Percentiles rank a stretch among this genome's conserved stretches.
phyloP scores from a whole-genome alignment of 2,113 vertebrate genomes.

The Leptodactylus fuscus region DNA sequence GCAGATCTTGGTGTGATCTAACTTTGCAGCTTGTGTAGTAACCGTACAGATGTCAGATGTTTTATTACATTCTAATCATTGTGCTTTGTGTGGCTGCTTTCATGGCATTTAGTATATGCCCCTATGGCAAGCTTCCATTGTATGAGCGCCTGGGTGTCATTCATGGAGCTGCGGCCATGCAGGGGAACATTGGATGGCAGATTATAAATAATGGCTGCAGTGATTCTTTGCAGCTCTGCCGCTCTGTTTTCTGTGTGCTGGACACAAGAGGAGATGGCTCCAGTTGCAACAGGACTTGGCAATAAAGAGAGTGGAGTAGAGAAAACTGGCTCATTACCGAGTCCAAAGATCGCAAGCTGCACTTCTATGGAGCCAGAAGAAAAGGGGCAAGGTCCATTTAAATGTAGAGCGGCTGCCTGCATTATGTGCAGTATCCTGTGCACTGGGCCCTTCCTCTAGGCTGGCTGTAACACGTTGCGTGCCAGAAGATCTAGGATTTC shows the following conservation, averaged over 20 bases:
- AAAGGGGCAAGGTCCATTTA: slow-evolving; percentile 73
- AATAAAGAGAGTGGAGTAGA: slow-evolving; percentile 58
- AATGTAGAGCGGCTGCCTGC: slow-evolving; percentile 63
- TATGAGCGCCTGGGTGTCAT: not conserved
- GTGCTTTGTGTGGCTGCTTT: no score
- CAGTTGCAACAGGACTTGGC: slow-evolving; percentile 66
- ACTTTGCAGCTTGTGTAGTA: not conserved
- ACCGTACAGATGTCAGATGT: not conserved
- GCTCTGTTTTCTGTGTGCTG: slow-evolving; percentile 54
- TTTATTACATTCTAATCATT: not conserved
- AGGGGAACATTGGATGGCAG: not conserved
- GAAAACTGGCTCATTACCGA: slow-evolving; percentile 65
- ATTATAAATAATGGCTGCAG: slow-evolving; percentile 56
- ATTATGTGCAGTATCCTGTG: slow-evolving; percentile 36
- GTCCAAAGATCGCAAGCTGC: slow-evolving; percentile 79
- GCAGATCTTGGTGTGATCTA: no score
- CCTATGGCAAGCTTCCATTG: not conserved
- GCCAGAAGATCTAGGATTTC: not conserved
- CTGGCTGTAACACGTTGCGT: slow-evolving; percentile 19
- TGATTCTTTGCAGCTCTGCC: slow-evolving; percentile 41
- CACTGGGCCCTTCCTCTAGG: not conserved
- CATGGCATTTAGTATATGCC: no score
- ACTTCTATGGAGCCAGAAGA: slow-evolving; percentile 61
- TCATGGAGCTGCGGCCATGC: slow-evolving; percentile 4
- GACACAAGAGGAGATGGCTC: slow-evolving; percentile 62